Base-by-base conservation (phyloP, 2,888 invertebrate species). In the Papilio gigon region DNA sequence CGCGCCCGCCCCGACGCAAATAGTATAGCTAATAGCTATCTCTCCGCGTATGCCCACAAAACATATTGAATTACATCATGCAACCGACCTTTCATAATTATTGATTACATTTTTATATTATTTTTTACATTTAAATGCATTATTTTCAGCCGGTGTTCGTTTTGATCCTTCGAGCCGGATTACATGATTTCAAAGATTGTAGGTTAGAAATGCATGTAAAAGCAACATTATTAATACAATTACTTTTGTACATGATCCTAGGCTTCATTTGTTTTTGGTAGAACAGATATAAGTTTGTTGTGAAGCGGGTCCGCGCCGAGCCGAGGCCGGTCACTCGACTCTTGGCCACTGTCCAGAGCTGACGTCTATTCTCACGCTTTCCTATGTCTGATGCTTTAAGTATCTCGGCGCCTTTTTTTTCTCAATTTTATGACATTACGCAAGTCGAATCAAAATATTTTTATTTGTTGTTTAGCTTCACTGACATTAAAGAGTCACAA, bases 61-160 rank as follows among this genome's bases (percentile, higher is more conserved):
- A 62, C 56, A 62, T 40, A 67, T 67, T 42, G 56, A 44, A 40
- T 67, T 67, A 67, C 62, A 67, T 14, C 62, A 62, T 53, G 22
- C 4, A 11, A 2, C 35, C 37, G n/a, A 22, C 9, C n/a, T 9
- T 17, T 2, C n/a, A 56, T 3, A 0, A 1, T 53, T n/a, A n/a
- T 30, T 56, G 11, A 37, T 9, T 37, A 9, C 12, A 11, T 37
- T 37, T 37, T 37, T n/a, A n/a, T n/a, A n/a, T n/a, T n/a, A n/a
- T n/a, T n/a, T n/a, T n/a, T n/a, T n/a, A n/a, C n/a, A n/a, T n/a
- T n/a, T n/a, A n/a, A n/a, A n/a, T n/a, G n/a, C n/a, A n/a, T n/a
- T n/a, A n/a, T n/a, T n/a, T n/a, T n/a, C n/a, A n/a, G n/a, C n/a
- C n/a, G n/a, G n/a, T 35, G 0, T 8, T 35, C 40, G 6, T 40